Base-by-base conservation (phyloP, 2,888 invertebrate genomes). In the Epinotia ramella region DNA sequence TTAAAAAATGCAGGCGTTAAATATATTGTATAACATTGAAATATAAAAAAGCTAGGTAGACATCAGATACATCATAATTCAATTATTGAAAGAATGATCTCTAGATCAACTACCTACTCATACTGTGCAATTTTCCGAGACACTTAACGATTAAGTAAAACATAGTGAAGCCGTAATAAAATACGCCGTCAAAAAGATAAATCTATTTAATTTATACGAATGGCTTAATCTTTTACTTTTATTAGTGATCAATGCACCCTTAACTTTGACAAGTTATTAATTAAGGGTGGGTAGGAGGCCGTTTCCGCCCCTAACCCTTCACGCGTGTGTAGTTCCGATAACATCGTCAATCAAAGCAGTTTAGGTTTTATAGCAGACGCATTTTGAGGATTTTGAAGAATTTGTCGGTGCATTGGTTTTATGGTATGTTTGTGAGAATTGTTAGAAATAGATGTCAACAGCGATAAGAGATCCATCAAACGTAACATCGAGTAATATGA, bases 351-450 rank as follows among this genome's bases (percentile, higher is more conserved):
- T 84, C 86, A 82, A 80, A 84, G 84, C 83, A 83, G 79, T 79
- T 80, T 81, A 71, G 73, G 78, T 78, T 81, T 79, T 76, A 60
- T 53, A 60, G 59, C 20, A 73, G 66, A 68, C 77, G 72, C 78
- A 82, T 84, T 28, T 78, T 78, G 62, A 80, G 73, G 84, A 87
- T 87, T 84, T 78, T 78, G 60, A 80, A 75, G 84, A 86, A 88
- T 87, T 80, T 79, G 80, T 81, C 86, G 84, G 79, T 84, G 78
- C 81, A 80, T 77, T 82, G 82, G 79, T 75, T 83, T 83, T 82
- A 78, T 79, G 79, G 85, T 82, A 81, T 79, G 49, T 33, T 46
- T 18, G 16, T 20, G 24, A 73, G 44, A 67, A 49, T 53, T 53
- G 53, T n/a, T 46, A 46, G 40, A n/a, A 53, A n/a, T 53, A 53